These are phyloP conservation scores for Latrodectus geometricus DNA, from an alignment of 1,140 invertebrate species.

Conservation along the genomic window DNA sequence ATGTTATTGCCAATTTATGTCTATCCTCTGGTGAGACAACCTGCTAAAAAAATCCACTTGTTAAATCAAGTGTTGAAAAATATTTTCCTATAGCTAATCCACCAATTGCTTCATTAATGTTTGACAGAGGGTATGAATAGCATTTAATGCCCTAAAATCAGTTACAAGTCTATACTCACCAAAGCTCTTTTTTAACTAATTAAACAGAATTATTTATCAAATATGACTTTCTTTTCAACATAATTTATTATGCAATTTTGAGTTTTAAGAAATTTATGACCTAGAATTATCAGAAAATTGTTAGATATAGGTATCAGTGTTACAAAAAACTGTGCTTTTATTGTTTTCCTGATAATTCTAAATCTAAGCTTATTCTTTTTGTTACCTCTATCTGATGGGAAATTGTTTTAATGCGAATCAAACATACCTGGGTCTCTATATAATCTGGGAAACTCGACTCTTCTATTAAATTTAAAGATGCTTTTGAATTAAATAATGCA, in stretches of 20 bases:
- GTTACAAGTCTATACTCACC: slow-evolving; percentile 55
- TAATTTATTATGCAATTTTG: not conserved
- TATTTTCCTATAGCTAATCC: not conserved
- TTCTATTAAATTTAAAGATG: no score
- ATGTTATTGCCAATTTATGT: not conserved
- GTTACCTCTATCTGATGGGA: no score
- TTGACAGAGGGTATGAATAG: not conserved
- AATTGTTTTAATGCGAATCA: no score
- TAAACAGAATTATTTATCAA: slow-evolving; percentile 31
- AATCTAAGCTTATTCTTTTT: no score
- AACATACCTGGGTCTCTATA: no score
- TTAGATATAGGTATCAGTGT: not conserved
- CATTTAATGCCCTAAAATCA: slow-evolving; percentile 60
- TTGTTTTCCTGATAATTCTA: no score
- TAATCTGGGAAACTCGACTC: no score
- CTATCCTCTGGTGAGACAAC: not conserved
- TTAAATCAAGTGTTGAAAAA: slow-evolving; percentile 60
- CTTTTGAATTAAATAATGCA: no score
- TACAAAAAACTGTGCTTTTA: no score
- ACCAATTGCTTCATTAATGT: slow-evolving; percentile 1
- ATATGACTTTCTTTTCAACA: not conserved
- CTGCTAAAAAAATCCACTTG: slow-evolving; percentile 54
- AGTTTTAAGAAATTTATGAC: not conserved
- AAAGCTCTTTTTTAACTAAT: slow-evolving; percentile 60
- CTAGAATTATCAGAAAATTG: not conserved